Evolutionary conservation across 2,888 invertebrate species (phyloP).

Genomic region (Ennomos quercinarius): DNA sequence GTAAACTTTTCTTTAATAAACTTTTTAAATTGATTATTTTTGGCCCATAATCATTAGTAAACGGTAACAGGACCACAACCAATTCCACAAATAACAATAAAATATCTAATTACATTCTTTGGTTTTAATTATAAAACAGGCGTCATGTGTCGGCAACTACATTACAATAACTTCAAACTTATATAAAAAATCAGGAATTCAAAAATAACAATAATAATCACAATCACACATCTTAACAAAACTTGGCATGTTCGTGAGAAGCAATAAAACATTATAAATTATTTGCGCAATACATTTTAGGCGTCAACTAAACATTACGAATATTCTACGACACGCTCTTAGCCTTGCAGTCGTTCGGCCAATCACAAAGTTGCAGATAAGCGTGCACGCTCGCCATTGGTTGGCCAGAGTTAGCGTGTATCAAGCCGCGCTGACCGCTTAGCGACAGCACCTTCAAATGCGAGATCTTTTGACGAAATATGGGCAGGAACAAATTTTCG

Average conservation of each 20-base stretch:
- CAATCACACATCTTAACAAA: slow-evolving; percentile 9
- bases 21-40: too few species aligned
- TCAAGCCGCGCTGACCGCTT: slow-evolving; percentile 1
- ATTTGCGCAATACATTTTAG: slow-evolving; percentile 7
- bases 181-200: too few species aligned
- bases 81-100: slow-evolving; percentile 12
- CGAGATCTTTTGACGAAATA: slow-evolving; percentile 5
- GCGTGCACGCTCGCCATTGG: slow-evolving; percentile 1
- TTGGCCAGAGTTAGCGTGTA: not conserved
- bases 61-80: not conserved
- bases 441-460: slow-evolving; percentile 1
- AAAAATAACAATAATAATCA: slow-evolving; percentile 1
- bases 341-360: slow-evolving; percentile 4
- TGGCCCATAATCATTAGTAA: too few species aligned
- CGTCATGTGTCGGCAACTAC: slow-evolving; percentile 13
- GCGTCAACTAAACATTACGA: not conserved
- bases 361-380: not conserved
- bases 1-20: too few species aligned
- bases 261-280: slow-evolving; percentile 6
- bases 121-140: slow-evolving; percentile 21
- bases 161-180: slow-evolving; percentile 2
- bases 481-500: slow-evolving; percentile 24
- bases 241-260: slow-evolving; percentile 1
- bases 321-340: not conserved
- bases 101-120: slow-evolving; percentile 25